Conservation (phyloP, 2,113 vertebrate genomes). For the Hyperoodon ampullatus region DNA sequence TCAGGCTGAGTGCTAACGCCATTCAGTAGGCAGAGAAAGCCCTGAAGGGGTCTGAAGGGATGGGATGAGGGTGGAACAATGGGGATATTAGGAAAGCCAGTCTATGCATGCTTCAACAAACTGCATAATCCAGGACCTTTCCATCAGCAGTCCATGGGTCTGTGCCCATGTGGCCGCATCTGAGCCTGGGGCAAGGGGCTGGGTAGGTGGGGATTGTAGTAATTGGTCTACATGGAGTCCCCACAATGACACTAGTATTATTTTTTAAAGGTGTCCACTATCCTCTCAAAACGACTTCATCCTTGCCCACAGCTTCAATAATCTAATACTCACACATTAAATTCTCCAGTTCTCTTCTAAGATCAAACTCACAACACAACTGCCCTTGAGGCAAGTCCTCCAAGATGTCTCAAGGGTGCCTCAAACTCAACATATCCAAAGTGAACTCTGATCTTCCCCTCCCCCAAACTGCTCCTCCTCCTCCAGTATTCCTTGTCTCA, state of each 20-base stretch:
- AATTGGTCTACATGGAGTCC: neutral
- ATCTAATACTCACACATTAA: neutral
- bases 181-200: neutral
- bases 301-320: neutral
- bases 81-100: neutral
- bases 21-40: neutral
- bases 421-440: neutral
- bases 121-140: neutral
- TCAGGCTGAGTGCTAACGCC: neutral
- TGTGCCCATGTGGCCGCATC: neutral
- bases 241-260: neutral
- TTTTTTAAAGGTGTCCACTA: neutral
- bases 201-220: no score
- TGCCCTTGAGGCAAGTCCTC: neutral
- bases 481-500: neutral
- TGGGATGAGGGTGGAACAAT: neutral
- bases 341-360: slow-evolving; percentile 26
- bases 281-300: neutral
- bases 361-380: neutral
- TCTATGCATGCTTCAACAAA: neutral
- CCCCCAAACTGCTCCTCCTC: neutral
- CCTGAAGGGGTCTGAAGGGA: neutral
- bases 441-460: neutral
- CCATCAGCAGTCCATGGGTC: neutral
- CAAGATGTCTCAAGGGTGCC: neutral